Evolutionary conservation across 2,797 vertebrate genomes (phyloP), one percentile per base, ranked within the genome.

Genomic region (Hippocampus kuda): DNA sequence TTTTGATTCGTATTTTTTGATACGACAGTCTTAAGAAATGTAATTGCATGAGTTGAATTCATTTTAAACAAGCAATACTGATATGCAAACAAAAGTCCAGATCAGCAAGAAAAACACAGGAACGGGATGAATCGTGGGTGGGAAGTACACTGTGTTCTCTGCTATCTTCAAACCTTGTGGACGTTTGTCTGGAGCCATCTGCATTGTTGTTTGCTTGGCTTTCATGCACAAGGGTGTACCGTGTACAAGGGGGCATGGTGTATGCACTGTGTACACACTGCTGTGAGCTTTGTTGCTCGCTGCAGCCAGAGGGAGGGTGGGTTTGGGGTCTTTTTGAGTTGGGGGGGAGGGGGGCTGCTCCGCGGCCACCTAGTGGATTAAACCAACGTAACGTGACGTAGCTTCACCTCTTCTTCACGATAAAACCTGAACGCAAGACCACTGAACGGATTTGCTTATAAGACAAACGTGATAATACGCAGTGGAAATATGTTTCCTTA

Each of bases 261-360:
- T 81, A 75, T 84, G 82, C 81, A 84, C 86, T 85, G 42, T 89
- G 84, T 83, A 88, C 84, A 88, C 85, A 88, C 73, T 79, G 75
- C 73, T 68, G 72, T 22, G 34, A 6, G 68, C 75, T 22, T 66
- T 78, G 77, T 73, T 80, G 79, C 78, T 77, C 73, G 46, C 34
- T 38, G 34, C 34, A 38, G 34, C 34, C 72, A 51, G 65, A 72
- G 68, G 71, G 64, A 75, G 69, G 54, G 22, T 72, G 56, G 62
- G 76, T 57, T 62, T 68, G 71, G 73, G 69, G 76, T 60, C 26
- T 60, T 60, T 60, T 34, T 26, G 76, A 79, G 68, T 4, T 13
- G 77, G 71, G 60, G 60, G 66, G 70, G 71, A 27, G 68, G 65
- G 75, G 75, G 77, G 71, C 83, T 83, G 73, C 79, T 77, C 75